Base-by-base conservation (phyloP, 2,113 vertebrate genomes). In the Corythoichthys haematopterus region DNA sequence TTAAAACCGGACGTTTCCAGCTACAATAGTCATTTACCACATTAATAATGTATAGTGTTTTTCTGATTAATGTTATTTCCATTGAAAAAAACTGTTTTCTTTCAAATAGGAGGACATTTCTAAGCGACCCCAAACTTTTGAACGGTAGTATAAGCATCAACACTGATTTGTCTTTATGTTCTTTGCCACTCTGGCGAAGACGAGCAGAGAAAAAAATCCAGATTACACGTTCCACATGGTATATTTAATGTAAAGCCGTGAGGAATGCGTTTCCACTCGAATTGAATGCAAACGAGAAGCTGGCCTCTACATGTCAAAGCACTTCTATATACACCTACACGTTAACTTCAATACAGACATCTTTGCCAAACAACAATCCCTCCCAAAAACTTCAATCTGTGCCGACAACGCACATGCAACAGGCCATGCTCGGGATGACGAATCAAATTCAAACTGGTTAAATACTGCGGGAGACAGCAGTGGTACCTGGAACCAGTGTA, bases 221-320 rank as follows among this genome's bases (percentile, higher is more conserved):
- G 28, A 10, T 50, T 20, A 0, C 0, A 69, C 56, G 70, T 46
- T 76, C 80, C 66, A 61, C 48, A 72, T 70, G 64, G 48, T 71
- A 75, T 80, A 33, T 78, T 88, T 89, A 90, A 89, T 89, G 80
- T 80, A 88, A 91, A 85, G 80, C 84, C 52, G 87, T 68, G 63
- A 85, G 77, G 77, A 82, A 71, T 82, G 72, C 74, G 69, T 70
- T 84, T 79, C 71, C 78, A 83, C 35, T 83, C 85, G 56, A 68
- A 76, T 80, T 79, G 80, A 85, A 82, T 86, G 83, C 80, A 70
- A 82, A 69, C 33, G 55, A 70, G 66, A 59, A 87, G 72, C 72
- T 75, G 58, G 71, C 68, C 76, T 87, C 87, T 87, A 87, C 88
- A 89, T 75, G 70, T 73, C 81, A 88, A 86, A 80, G 74, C 82